These are phyloP conservation scores for Jordanella pulchra DNA, from an alignment of 2,797 vertebrate species.

Conservation along the genomic window DNA sequence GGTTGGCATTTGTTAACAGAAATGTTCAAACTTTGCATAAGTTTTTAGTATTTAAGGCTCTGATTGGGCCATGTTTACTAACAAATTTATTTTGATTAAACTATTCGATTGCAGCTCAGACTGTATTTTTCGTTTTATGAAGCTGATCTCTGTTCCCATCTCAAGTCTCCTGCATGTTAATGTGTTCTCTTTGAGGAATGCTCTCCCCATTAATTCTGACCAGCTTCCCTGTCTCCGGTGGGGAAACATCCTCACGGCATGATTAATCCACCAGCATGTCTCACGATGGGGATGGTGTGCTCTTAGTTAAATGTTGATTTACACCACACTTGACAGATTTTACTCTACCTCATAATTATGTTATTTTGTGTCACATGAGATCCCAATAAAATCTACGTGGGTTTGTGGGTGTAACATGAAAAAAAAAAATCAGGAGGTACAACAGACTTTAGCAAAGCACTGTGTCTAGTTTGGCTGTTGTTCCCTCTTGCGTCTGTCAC, in stretches of 20 bases:
- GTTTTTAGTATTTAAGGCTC: background rate
- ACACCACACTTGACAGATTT: background rate
- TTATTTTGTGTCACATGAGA: background rate
- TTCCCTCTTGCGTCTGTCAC: constrained; percentile 20
- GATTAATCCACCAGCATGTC: background rate
- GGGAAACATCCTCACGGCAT: background rate
- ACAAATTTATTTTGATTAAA: background rate
- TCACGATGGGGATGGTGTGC: background rate
- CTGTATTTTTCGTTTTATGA: background rate
- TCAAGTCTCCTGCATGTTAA: background rate
- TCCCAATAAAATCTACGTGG: background rate
- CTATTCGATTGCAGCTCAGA: background rate
- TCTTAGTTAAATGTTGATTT: background rate
- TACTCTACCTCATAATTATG: background rate
- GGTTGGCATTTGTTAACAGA: background rate
- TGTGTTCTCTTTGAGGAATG: background rate
- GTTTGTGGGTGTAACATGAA: background rate
- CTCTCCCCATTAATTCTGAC: background rate
- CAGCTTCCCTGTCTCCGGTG: background rate
- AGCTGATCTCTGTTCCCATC: background rate
- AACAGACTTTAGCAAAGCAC: background rate
- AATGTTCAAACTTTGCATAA: background rate
- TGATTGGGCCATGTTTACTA: background rate
- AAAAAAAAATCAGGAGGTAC: background rate
- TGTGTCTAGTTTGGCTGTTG: background rate